Conservation (phyloP, 2,113 vertebrate species). For the Phalacrocorax brasilianus region DNA sequence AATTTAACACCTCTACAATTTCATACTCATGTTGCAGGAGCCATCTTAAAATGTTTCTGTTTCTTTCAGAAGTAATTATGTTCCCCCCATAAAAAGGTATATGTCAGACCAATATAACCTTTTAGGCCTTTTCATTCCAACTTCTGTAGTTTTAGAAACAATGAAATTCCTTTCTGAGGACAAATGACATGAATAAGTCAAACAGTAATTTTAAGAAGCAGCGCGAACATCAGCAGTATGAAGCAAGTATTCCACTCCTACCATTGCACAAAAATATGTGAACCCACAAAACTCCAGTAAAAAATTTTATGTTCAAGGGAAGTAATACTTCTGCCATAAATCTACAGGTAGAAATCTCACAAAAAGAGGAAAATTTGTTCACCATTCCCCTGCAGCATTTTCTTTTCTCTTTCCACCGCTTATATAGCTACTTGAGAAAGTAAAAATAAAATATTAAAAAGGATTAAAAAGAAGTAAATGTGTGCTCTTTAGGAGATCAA, state of each 20-base stretch:
- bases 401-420: not conserved
- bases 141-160: slow-evolving; percentile 18
- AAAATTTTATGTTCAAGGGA: not conserved
- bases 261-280: not conserved
- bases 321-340: not conserved
- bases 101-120: not conserved
- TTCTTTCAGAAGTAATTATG: slow-evolving; percentile 28
- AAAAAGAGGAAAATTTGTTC: not conserved
- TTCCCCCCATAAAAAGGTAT: not conserved
- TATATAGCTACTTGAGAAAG: not conserved
- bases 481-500: not conserved
- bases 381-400: not conserved
- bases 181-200: slow-evolving; percentile 54
- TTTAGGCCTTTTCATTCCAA: slow-evolving; percentile 22
- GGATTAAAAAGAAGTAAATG: not conserved
- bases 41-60: slow-evolving; percentile 1
- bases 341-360: not conserved
- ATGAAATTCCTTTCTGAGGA: slow-evolving; percentile 28
- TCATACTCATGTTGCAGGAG: not conserved
- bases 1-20: slow-evolving; percentile 11
- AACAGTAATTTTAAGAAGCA: not conserved
- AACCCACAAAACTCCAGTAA: not conserved
- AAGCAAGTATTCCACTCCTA: not conserved
- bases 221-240: not conserved
- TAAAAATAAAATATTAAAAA: slow-evolving; percentile 4